Evolutionary conservation across 2,888 invertebrate species (phyloP), one percentile per base, ranked within the genome.

Genomic region (Pyrgus malvae): DNA sequence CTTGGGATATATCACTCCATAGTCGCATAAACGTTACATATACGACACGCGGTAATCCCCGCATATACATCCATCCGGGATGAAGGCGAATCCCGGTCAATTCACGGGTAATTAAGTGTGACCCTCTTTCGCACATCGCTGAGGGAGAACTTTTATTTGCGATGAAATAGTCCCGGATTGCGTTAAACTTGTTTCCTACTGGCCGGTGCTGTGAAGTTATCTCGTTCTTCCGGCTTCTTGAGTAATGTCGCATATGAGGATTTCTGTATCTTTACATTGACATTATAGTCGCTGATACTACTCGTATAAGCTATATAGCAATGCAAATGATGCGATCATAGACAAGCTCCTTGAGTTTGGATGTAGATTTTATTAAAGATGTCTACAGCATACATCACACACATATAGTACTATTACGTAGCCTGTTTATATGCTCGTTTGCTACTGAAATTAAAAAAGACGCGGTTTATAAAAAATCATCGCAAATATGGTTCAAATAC

Each of bases 51-150:
- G 74, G 74, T 81, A 80, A 83, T 76, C 72, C 78, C 63, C 64
- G 57, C 69, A 68, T 73, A 76, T 74, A 76, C 76, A 77, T 83
- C 79, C 78, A 80, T 77, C 73, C 70, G 60, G 76, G 80, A 83
- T 83, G 83, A 82, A 78, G 82, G 80, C 78, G 76, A 75, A 80
- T 77, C 79, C 82, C 76, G 80, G 84, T 85, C 89, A 86, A 89
- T 90, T 89, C 86, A 89, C 87, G 89, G 84, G 88, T 89, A 90
- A 90, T 90, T 90, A 89, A 89, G 83, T 69, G 80, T 80, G 83
- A 85, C 89, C 90, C 89, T 90, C 88, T 86, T 84, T 81, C 79
- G 67, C 77, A 70, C 66, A 64, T 62, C 63, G 59, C 69, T 63
- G 71, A 72, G 83, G 86, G 87, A 79, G 80, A 82, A 86, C 74